phyloP scores from a whole-genome alignment of 2,888 invertebrate species.

The Notocelia uddmanniana region DNA sequence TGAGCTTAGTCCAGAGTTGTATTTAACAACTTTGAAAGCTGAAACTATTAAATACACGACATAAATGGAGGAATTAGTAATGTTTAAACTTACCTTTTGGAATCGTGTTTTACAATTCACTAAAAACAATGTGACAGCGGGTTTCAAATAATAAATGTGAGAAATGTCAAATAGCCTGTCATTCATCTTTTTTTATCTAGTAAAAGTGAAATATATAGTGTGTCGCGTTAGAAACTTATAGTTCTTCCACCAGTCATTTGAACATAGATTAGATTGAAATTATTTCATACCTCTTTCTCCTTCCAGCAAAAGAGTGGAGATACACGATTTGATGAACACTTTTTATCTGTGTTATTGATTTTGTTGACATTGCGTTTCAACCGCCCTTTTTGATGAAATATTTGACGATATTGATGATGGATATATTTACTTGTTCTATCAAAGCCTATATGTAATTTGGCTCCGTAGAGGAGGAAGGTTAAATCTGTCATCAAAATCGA shows the following conservation, averaged over 20 bases:
- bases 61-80: background rate
- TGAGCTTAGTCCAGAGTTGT: constrained; percentile 4
- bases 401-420: background rate
- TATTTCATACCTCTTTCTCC: background rate
- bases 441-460: too few species aligned
- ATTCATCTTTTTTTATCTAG: background rate
- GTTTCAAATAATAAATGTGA: background rate
- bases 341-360: background rate
- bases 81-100: background rate
- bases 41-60: constrained; percentile 5
- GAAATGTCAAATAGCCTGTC: background rate
- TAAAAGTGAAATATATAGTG: background rate
- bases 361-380: background rate
- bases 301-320: constrained; percentile 8
- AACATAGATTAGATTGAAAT: background rate
- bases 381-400: background rate
- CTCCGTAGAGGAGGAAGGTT: background rate
- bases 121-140: background rate
- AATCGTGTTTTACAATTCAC: background rate
- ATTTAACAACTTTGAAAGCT: constrained; percentile 7
- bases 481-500: background rate
- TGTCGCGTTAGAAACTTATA: background rate
- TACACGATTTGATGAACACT: background rate
- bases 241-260: background rate
- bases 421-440: too few species aligned